Base-by-base conservation (phyloP, 2,888 invertebrate species). In the Cancer borealis region DNA sequence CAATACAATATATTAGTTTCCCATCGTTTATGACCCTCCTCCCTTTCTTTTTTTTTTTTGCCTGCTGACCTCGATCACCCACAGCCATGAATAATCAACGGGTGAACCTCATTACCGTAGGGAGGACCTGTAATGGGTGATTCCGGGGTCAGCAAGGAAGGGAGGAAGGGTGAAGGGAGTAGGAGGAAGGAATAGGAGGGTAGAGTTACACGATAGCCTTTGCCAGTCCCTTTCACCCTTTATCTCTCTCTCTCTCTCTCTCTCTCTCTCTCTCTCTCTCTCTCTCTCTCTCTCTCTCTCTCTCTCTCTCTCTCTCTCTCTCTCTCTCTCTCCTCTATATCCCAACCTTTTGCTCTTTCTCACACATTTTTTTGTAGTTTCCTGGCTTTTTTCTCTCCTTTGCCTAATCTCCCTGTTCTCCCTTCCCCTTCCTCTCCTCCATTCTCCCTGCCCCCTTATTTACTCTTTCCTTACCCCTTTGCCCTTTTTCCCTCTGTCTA, bases 401-500 rank as follows among this genome's bases (percentile, higher is more conserved):
- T n/a, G 8, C 47, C 6, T 84, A 21, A 3, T 5, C 84, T 46
- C 49, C 39, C 26, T 30, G 47, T 39, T 47, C 21, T 46, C 92
- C 26, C 14, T 84, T n/a, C 30, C 47, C 66, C 84, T 84, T 47
- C 17, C 84, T 73, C 47, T 17, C 39, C 21, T 46, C 46, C 26
- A 49, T 12, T 39, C 45, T 87, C n/a, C 87, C 45, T 49, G 12
- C 46, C 26, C 47, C 84, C 46, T 17, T 30, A 4, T 46, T 46
- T 60, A 14, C 45, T 14, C 84, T 84, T 39, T 21, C 26, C 66
- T 21, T 92, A 12, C 6, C 92, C 21, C 92, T 84, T 84, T 73
- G n/a, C 30, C 92, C 84, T 30, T 87, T 84, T 84, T 92, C 10
- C 30, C 87, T 84, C 46, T 30, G 84, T 47, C 46, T 88, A 49